Conservation (phyloP, 2,888 invertebrate genomes). For the Microctonus aethiopoides region DNA sequence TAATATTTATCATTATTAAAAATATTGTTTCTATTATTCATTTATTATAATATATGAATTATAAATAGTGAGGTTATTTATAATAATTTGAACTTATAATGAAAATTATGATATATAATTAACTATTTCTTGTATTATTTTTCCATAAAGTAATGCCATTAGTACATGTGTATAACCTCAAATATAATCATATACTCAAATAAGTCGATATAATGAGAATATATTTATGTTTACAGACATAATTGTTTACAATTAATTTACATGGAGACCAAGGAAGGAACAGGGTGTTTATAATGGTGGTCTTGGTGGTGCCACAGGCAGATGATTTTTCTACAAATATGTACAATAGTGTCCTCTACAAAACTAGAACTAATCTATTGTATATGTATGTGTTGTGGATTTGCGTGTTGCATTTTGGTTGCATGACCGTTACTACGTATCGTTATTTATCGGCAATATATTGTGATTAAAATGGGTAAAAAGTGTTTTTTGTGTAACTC, state of each 20-base stretch:
- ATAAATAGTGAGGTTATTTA: not conserved
- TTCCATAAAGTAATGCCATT: not conserved
- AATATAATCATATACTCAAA: not conserved
- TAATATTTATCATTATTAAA: not conserved
- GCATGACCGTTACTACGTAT: too few relatives aligned
- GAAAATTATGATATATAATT: not conserved
- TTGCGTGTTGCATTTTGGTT: constrained; percentile 23
- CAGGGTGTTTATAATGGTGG: not conserved
- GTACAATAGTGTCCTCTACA: not conserved
- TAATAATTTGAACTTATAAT: not conserved
- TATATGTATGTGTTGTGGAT: constrained; percentile 22
- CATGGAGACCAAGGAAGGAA: not conserved
- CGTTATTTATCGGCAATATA: too few relatives aligned
- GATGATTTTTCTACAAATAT: not conserved
- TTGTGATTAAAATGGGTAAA: not conserved
- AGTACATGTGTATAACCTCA: too few relatives aligned
- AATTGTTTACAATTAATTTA: not conserved
- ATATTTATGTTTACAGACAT: not conserved
- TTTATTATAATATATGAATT: not conserved
- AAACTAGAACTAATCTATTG: constrained; percentile 34
- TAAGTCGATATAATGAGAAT: not conserved
- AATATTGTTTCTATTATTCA: not conserved
- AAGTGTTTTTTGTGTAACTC: not conserved
- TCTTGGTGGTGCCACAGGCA: not conserved
- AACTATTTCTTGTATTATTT: not conserved